Base-by-base conservation (phyloP, 2,797 vertebrate species). In the Rhynchonycteris naso region DNA sequence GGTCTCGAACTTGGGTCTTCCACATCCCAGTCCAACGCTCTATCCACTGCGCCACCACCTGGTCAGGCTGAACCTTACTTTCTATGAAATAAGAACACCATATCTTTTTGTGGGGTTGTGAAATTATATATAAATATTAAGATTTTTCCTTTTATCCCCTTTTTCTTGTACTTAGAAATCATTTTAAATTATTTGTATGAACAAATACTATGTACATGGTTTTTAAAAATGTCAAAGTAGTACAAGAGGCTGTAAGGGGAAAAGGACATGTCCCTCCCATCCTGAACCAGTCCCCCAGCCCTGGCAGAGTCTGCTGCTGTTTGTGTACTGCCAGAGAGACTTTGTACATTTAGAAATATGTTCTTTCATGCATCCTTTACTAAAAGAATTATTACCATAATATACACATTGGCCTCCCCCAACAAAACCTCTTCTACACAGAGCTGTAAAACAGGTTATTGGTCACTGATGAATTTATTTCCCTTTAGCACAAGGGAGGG, bases 151-250 rank as follows among this genome's bases (percentile, higher is more conserved):
- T 66, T 59, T n/a, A 54, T 58, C 7, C 16, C 6, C 4, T 18
- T 52, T 82, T 50, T 56, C 54, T 78, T 33, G 8, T 65, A 76
- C 24, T 58, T 71, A 78, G 71, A 87, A 83, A 63, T 91, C 43
- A 43, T 95, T 76, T 91, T 19, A 58, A 87, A 68, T 82, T 68
- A 52, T 82, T 91, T 76, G 76, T 76, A 71, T 76, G 56, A 84
- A n/a, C 76, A 35, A 90, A 28, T 74, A 59, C 38, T 75, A 61
- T 88, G 54, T 35, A 61, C n/a, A 54, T 75, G 43, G 22, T 43
- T 56, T 21, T 50, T 33, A 43, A 30, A 79, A 13, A 63, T n/a
- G 54, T 50, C 59, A 58, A 75, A 86, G 50, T 50, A 68, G n/a
- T 86, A 30, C 43, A 56, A 59, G 71, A 68, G 43, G 5, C 26